Base-by-base conservation (phyloP, 2,113 vertebrate genomes). In the Galbula dea region DNA sequence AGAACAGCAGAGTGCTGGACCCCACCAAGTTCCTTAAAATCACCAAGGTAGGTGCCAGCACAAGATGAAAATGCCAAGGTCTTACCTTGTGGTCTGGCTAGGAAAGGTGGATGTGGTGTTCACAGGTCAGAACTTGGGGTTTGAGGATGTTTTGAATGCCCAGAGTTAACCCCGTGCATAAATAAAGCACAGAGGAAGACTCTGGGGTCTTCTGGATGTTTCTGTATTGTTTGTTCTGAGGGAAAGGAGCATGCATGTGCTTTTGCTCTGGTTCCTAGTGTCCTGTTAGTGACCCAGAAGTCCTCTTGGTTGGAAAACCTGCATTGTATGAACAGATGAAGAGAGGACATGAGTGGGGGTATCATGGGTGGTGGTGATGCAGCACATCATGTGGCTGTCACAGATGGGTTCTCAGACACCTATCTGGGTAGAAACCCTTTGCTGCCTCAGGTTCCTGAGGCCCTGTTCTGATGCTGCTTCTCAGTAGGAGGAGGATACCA, bases 21-120 rank as follows among this genome's bases (percentile, higher is more conserved):
- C 99, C 99, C 91, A 98, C 97, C 94, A 99, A 99, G 97, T 99
- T 99, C 97, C 98, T 99, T 96, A 99, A 99, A 97, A 99, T 99
- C 97, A 99, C 99, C 81, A 99, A 99, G 98, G 99, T 99, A 84
- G 95, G 98, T 94, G 29, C 82, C 89, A 86, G 63, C 41, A 30
- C 7, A 6, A 16, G 51, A 6, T 36, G 23, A 7, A 57, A 26
- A 4, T 14, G 29, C 34, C 1, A 0, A 32, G 37, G 18, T 39
- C 21, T 67, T 24, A 8, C 21, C 46, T n/a, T 10, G 2, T 2
- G 22, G 20, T 26, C 27, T 66, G 23, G 23, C 43, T 32, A 15
- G 73, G 65, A 67, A 34, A 32, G n/a, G 45, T 20, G 0, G 0
- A 26, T 16, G 6, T 0, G 0, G 27, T 13, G 23, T 57, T 57